Conservation (phyloP, 2,113 vertebrate genomes). For the Nannobrachium achirus region DNA sequence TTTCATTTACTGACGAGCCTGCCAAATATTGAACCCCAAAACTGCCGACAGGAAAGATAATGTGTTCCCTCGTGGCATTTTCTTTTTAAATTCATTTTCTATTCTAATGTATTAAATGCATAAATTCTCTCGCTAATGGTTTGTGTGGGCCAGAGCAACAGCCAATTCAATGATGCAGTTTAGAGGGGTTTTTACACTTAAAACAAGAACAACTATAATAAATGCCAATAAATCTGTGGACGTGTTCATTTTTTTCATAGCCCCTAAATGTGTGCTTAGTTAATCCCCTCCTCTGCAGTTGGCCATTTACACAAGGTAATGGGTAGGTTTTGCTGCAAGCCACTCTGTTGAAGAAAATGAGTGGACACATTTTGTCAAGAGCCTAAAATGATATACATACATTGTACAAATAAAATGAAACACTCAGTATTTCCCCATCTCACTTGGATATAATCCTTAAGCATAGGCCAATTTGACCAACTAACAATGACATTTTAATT, state of each 20-base stretch:
- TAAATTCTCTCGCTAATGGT: constrained; percentile 75
- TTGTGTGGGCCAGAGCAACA: constrained; percentile 62
- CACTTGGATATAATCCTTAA: too few relatives aligned
- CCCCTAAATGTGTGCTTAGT: constrained; percentile 62
- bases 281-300: constrained; percentile 58
- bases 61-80: constrained; percentile 67
- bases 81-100: constrained; percentile 75
- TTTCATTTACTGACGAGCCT: constrained; percentile 75
- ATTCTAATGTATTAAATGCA: constrained; percentile 78
- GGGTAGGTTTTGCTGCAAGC: constrained; percentile 32
- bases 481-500: too few relatives aligned
- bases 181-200: constrained; percentile 66
- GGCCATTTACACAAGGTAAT: constrained; percentile 60
- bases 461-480: too few relatives aligned
- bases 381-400: neutral
- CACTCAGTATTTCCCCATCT: neutral
- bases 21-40: constrained; percentile 78
- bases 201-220: constrained; percentile 73
- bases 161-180: constrained; percentile 63
- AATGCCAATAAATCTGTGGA: constrained; percentile 68
- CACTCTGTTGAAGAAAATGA: constrained; percentile 15
- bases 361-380: constrained; percentile 14
- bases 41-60: constrained; percentile 75
- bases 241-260: constrained; percentile 58
- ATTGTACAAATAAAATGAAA: neutral